A percentile compares a stretch with the other conserved stretches of the same genome.
phyloP scores from a whole-genome alignment of 2,888 invertebrate genomes.

The Chrysotoxum bicinctum region DNA sequence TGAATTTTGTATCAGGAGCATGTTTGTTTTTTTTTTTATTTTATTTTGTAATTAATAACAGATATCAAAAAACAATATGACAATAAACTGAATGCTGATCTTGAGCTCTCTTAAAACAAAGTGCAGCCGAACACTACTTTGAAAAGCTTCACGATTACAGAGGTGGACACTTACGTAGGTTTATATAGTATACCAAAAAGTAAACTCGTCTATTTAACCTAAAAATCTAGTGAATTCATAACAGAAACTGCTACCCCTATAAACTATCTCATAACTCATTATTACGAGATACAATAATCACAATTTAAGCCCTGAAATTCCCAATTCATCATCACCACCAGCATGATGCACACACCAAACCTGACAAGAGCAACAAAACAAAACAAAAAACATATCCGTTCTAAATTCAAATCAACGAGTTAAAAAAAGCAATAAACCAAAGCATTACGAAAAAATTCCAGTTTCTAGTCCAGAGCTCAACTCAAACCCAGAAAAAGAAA shows the following conservation, averaged over 20 bases:
- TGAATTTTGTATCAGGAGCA: no score
- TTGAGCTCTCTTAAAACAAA: no score
- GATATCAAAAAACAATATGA: no score
- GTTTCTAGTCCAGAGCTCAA: background rate
- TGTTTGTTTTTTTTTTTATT: no score
- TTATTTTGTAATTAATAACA: no score
- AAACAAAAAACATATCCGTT: constrained; percentile 12
- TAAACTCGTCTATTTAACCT: background rate
- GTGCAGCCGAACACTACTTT: no score
- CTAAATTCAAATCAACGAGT: constrained; percentile 5
- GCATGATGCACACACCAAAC: background rate
- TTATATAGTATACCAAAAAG: no score
- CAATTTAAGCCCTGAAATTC: constrained; percentile 25
- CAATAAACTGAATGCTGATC: no score
- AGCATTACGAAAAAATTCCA: background rate
- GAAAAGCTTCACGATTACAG: no score
- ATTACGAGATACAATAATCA: constrained; percentile 3
- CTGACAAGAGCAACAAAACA: background rate
- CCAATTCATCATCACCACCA: constrained; percentile 28
- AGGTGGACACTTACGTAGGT: no score
- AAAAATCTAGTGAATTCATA: background rate
- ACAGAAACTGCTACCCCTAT: constrained; percentile 16
- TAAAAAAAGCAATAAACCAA: background rate
- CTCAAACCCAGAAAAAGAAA: background rate
- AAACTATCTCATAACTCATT: constrained; percentile 37